Percentiles rank a stretch among this genome's conserved stretches.
Evolutionary conservation across 64 coral and sea anemone species (phyloP).

Genomic region (Anthopleura sola): DNA sequence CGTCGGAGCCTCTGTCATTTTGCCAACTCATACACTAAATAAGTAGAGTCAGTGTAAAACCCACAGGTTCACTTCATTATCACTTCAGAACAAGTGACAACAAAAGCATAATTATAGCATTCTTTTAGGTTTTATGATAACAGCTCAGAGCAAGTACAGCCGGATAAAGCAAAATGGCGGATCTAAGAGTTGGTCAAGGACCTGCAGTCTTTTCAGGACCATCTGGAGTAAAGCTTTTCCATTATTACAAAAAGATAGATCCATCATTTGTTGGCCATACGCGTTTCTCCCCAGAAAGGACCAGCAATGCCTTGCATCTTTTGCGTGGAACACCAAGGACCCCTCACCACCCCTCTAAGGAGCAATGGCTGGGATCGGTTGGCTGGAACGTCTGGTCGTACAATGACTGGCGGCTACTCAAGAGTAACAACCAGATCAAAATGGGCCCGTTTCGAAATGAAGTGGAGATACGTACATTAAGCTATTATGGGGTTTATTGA

Average conservation of each 20-base stretch:
- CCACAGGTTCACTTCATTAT: no score
- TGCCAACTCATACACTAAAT: no score
- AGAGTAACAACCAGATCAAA: constrained; percentile 62
- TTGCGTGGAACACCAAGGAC: constrained; percentile 32
- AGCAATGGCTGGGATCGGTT: constrained; percentile 55
- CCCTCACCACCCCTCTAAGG: constrained; percentile 31
- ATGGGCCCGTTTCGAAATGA: constrained; percentile 45
- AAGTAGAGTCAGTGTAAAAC: no score
- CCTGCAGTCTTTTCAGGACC: constrained; percentile 68
- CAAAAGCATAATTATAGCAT: no score
- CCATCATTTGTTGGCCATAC: constrained; percentile 42
- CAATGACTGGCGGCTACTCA: constrained; percentile 72
- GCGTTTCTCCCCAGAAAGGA: constrained; percentile 39
- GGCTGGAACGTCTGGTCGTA: constrained; percentile 92
- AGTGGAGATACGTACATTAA: constrained; percentile 43
- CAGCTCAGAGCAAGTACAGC: no score
- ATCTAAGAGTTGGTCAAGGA: constrained; percentile 16
- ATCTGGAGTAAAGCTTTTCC: constrained; percentile 44
- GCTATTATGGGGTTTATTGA: constrained; percentile 54
- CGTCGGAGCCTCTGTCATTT: no score
- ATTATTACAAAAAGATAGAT: constrained; percentile 53
- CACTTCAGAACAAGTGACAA: no score
- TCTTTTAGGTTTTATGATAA: no score
- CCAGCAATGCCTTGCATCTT: constrained; percentile 38
- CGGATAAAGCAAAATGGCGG: no score